Percentiles rank a stretch among this genome's conserved stretches.
These are phyloP conservation scores for Bettongia penicillata DNA, from an alignment of 2,113 vertebrate species.

Conservation along the genomic window DNA sequence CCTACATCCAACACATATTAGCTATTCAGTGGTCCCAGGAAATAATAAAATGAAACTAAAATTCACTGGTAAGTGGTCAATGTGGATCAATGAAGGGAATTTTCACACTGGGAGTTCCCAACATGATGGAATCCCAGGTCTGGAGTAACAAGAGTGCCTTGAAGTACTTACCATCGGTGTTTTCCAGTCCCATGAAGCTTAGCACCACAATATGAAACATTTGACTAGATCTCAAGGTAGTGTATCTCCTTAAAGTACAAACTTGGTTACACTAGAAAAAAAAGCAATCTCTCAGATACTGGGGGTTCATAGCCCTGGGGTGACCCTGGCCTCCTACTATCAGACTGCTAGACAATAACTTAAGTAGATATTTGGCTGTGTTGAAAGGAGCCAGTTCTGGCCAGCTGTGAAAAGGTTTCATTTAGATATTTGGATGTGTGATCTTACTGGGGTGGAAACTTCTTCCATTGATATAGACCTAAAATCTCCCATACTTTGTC, in stretches of 20 bases:
- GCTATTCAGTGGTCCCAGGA: not conserved
- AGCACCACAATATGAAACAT: not conserved
- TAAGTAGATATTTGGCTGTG: not conserved
- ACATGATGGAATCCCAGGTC: not conserved
- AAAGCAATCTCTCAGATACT: not conserved
- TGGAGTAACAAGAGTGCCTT: not conserved
- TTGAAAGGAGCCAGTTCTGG: not conserved
- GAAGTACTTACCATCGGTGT: not conserved
- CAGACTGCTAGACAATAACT: not conserved
- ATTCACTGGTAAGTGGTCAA: not conserved
- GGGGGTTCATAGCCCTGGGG: not conserved
- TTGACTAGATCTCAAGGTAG: not conserved
- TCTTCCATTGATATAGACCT: not conserved
- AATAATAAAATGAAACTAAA: not conserved
- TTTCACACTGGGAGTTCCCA: not conserved
- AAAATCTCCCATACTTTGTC: not conserved
- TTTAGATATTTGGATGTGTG: not conserved
- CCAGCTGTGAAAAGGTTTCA: not conserved
- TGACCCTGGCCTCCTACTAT: not conserved
- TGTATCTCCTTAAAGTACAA: not conserved
- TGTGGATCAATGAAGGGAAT: not conserved
- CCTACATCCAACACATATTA: not conserved
- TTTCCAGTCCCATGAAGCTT: not conserved
- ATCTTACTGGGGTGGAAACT: not conserved
- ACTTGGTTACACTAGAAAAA: not conserved